A percentile compares a stretch with the other conserved stretches of the same genome.
Conservation (phyloP, 2,113 vertebrate species). For the Sinocyclocheilus maitianheensis region DNA sequence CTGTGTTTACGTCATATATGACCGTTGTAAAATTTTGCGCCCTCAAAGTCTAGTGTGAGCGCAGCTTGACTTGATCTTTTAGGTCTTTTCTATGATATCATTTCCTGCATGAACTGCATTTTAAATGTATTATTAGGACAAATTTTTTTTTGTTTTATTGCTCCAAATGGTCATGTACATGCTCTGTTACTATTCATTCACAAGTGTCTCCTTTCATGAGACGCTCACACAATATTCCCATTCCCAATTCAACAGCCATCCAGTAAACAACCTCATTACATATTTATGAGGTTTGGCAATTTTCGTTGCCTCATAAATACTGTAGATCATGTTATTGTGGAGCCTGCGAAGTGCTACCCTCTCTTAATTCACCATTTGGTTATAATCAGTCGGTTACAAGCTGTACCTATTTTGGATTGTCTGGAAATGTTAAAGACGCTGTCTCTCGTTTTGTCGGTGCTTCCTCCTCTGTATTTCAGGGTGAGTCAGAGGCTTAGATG, state of each 20-base stretch:
- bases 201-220: constrained; percentile 13
- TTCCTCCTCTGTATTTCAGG: constrained; percentile 57
- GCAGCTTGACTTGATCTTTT: too few relatives aligned
- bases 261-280: constrained; percentile 50
- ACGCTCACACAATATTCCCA: constrained; percentile 14
- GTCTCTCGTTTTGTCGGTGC: constrained; percentile 62
- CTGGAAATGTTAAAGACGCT: constrained; percentile 67
- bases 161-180: constrained; percentile 8
- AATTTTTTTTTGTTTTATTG: too few relatives aligned
- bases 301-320: constrained; percentile 47
- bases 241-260: constrained; percentile 42
- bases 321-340: constrained; percentile 47
- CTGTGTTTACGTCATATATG: too few relatives aligned
- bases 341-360: constrained; percentile 45
- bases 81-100: neutral
- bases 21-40: too few relatives aligned
- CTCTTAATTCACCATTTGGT: constrained; percentile 67
- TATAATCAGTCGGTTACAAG: constrained; percentile 65
- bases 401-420: constrained; percentile 70
- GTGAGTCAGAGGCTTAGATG: constrained; percentile 74
- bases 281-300: constrained; percentile 56
- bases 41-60: too few relatives aligned
- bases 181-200: neutral
- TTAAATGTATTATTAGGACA: neutral
- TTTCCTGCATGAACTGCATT: neutral